Conservation (phyloP, 2,888 invertebrate species). For the Bhutanitis thaidina region DNA sequence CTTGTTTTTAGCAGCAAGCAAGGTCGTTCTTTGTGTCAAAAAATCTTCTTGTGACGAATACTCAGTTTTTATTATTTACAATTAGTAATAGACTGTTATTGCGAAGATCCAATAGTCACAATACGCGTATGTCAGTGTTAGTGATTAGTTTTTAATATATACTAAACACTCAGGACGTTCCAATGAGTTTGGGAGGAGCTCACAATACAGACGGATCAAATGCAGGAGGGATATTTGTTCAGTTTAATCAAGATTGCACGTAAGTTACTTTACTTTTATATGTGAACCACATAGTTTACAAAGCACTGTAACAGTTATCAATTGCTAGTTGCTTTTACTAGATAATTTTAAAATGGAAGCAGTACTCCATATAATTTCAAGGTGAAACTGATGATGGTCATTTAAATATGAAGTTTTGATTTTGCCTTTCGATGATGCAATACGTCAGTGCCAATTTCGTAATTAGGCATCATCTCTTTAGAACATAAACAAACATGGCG, state of each 20-base stretch:
- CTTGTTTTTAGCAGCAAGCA: slow-evolving; percentile 73
- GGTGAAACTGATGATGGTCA: neutral
- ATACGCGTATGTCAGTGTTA: slow-evolving; percentile 59
- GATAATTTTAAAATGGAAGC: too few species aligned
- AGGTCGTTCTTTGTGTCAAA: slow-evolving; percentile 84
- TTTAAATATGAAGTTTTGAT: neutral
- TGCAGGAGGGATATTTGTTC: slow-evolving; percentile 94
- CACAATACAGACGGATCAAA: slow-evolving; percentile 86
- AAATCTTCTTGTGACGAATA: slow-evolving; percentile 67
- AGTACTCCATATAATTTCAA: neutral
- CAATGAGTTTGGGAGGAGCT: slow-evolving; percentile 90
- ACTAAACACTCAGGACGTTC: slow-evolving; percentile 76
- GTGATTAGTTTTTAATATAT: slow-evolving; percentile 52
- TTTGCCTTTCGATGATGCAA: slow-evolving; percentile 58
- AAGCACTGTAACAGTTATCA: too few species aligned
- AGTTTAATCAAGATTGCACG: slow-evolving; percentile 99
- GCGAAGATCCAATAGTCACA: slow-evolving; percentile 50
- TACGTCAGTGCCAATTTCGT: slow-evolving; percentile 67
- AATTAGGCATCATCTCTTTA: slow-evolving; percentile 24
- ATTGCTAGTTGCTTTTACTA: too few species aligned
- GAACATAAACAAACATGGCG: too few species aligned
- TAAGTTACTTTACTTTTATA: slow-evolving; percentile 79
- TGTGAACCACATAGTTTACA: too few species aligned
- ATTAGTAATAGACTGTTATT: slow-evolving; percentile 62
- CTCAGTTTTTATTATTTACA: slow-evolving; percentile 61